Conservation (phyloP, 2,113 vertebrate genomes). For the Dicaeum eximium region DNA sequence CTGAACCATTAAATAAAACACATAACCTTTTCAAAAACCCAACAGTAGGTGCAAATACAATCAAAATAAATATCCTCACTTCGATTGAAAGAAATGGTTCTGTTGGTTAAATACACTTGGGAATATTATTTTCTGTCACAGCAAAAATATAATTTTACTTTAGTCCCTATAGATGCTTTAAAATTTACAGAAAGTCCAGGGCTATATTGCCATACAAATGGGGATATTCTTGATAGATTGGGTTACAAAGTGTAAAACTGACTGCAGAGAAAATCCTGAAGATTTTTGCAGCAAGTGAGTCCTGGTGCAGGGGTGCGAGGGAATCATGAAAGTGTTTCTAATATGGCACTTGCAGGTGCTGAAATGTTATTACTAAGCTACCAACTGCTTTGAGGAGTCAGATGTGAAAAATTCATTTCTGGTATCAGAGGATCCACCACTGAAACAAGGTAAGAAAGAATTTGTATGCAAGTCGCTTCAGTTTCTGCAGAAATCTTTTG, state of each 20-base stretch:
- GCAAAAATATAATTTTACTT: not conserved
- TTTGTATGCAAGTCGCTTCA: not conserved
- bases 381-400: slow-evolving; percentile 32
- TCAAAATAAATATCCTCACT: not conserved
- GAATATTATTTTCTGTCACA: not conserved
- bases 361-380: slow-evolving; percentile 38
- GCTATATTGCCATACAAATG: not conserved
- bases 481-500: slow-evolving; percentile 31
- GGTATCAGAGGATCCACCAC: slow-evolving; percentile 22
- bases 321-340: slow-evolving; percentile 43
- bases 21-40: not conserved
- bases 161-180: not conserved
- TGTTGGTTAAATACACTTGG: not conserved
- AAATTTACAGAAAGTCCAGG: not conserved
- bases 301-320: not conserved
- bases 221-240: slow-evolving; percentile 17
- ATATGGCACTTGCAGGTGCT: slow-evolving; percentile 53
- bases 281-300: slow-evolving; percentile 20
- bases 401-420: slow-evolving; percentile 47
- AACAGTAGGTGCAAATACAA: not conserved
- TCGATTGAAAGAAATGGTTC: not conserved
- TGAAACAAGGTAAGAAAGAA: slow-evolving; percentile 13
- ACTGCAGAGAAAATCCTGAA: slow-evolving; percentile 32
- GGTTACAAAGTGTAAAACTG: slow-evolving; percentile 55
- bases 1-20: not conserved